Base-by-base conservation (phyloP, 2,888 invertebrate species). In the Frankliniella intonsa region DNA sequence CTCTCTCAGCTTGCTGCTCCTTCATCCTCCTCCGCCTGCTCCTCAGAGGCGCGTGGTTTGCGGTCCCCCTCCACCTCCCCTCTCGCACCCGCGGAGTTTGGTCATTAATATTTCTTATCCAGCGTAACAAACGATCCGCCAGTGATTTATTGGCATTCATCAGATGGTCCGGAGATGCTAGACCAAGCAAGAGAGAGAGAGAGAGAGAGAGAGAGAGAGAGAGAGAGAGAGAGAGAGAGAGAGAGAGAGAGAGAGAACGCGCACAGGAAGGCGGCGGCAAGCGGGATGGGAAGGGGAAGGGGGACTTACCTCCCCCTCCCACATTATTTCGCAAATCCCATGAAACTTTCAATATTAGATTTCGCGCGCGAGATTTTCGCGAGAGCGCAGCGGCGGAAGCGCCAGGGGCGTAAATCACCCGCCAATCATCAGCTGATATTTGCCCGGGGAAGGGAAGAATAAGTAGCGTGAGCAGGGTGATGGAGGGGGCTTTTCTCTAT, bases 31-130 rank as follows among this genome's bases (percentile, higher is more conserved):
- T 38, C 38, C 38, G 2, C 38, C 38, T 38, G 38, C 38, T 38
- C 38, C 38, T 38, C 38, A 5, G 38, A 38, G 38, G 3, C 38
- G 62, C n/a, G 62, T 17, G 62, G 62, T 12, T 76, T 76, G 69
- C 25, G 69, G 69, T 76, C 25, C 25, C 69, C 69, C 25, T 76
- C 69, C 25, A 55, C 55, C 55, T 19, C 55, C 17, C 55, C 69
- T 12, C 69, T 76, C 69, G 69, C 69, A 76, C 69, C 69, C 69
- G 69, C 69, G 69, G 69, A 76, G 69, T 76, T 76, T 76, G 69
- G 69, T 76, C 69, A 76, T 76, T 76, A 76, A 76, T 76, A 76
- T 76, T 76, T 76, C 69, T 76, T 76, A 76, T 76, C 69, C 69
- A 76, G 69, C 25, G 69, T 76, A 76, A 76, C 69, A 76, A 76